Evolutionary conservation across 2,113 vertebrate genomes (phyloP).

Genomic region (Chaetodon trifascialis): DNA sequence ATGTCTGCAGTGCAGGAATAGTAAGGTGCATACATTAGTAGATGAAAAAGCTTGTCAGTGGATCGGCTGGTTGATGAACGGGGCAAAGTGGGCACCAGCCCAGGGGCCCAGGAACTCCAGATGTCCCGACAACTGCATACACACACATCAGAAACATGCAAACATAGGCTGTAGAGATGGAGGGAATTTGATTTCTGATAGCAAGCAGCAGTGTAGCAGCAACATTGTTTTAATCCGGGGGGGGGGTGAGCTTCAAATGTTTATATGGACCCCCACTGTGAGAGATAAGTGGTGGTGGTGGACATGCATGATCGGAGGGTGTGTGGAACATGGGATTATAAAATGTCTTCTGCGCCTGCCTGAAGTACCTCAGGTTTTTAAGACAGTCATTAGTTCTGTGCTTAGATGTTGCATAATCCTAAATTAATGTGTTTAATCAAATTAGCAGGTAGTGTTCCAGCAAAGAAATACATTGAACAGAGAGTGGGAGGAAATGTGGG

Average conservation of each 20-base stretch:
- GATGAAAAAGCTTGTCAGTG: background rate
- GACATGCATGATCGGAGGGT: background rate
- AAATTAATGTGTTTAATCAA: background rate
- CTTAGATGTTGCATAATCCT: background rate
- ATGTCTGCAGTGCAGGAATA: background rate
- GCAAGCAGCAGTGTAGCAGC: background rate
- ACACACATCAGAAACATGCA: background rate
- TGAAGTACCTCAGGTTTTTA: background rate
- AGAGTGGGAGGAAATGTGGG: background rate
- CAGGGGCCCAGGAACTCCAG: too few species aligned
- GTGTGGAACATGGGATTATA: background rate
- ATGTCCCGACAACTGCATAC: too few species aligned
- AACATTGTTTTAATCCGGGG: too few species aligned
- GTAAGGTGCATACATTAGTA: background rate
- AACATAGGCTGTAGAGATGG: too few species aligned
- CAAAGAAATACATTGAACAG: background rate
- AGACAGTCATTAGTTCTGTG: background rate
- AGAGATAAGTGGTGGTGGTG: background rate
- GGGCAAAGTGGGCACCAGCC: too few species aligned
- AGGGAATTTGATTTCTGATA: too few species aligned
- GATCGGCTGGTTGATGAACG: too few species aligned
- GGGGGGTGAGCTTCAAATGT: background rate
- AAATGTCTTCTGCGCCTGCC: background rate
- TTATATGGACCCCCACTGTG: background rate
- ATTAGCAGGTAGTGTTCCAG: background rate